Evolutionary conservation across 1,140 invertebrate genomes (phyloP), one percentile per base, ranked within the genome.

Genomic region (Oncopeltus fasciatus): DNA sequence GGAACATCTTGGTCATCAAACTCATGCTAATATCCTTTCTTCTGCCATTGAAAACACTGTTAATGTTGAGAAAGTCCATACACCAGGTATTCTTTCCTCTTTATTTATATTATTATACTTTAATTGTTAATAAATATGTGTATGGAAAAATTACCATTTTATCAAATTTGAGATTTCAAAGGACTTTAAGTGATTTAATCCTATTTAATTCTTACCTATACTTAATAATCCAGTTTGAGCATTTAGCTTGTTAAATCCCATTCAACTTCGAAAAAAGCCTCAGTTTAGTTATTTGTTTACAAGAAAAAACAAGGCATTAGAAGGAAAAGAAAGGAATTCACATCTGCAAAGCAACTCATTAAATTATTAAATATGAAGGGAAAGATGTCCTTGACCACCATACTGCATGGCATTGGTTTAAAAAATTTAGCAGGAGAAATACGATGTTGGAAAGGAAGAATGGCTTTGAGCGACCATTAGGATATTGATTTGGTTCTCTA

Each of bases 1-100:
- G 63, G 83, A 91, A 68, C 91, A 97, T 74, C 77, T 98, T 14
- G 85, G 89, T 0, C 83, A 92, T 67, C 82, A 87, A 63, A 75
- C 83, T 68, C 88, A 97, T 77, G 88, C 90, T 0, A 74, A 80
- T 12, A 74, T 92, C 33, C 87, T 95, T 62, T 74, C 82, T 64
- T 78, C 80, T 60, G 88, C 91, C 11, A 84, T 93, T 57, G 73
- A 80, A 29, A 87, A 88, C 71, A 92, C 90, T 1, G 79, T 98
- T 62, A 89, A 87, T 70, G 81, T 84, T 44, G 91, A 91, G 72
- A 79, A 83, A 65, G 76, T 93, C 43, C 81, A 87, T 61, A 93
- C 90, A 1, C 81, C 83, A 61, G 82, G 84, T 62, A 46, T 58
- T 21, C 1, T 58, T 58, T 58, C 26, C 16, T 2, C 14, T 31